Evolutionary conservation across 2,797 vertebrate genomes (phyloP).

Genomic region (Todus mexicanus): DNA sequence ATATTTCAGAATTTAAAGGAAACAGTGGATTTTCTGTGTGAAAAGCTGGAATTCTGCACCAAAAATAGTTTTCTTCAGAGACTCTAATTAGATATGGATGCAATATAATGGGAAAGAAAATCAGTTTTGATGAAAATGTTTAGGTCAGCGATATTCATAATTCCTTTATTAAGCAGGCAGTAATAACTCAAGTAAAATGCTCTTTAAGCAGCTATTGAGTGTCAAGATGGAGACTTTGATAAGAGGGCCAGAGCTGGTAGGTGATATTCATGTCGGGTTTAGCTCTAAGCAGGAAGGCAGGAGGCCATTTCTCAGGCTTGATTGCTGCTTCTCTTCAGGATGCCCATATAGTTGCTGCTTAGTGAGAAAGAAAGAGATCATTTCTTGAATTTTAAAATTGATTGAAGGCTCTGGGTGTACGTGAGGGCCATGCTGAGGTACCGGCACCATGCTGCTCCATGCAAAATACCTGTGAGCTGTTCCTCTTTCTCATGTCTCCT

Average conservation of each 20-base stretch:
- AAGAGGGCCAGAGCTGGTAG: neutral
- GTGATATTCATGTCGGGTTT: neutral
- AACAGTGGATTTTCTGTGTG: neutral
- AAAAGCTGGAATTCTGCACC: neutral
- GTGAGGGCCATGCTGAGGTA: neutral
- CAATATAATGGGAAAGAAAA: neutral
- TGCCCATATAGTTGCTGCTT: neutral
- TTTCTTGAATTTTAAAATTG: conserved; percentile 13
- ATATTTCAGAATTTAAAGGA: neutral
- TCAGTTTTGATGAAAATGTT: neutral
- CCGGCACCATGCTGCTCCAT: neutral
- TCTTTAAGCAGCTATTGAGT: neutral
- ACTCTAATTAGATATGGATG: neutral
- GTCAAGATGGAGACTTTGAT: neutral
- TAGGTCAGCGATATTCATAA: neutral
- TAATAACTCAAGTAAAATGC: neutral
- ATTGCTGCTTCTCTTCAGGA: neutral
- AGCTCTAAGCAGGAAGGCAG: neutral
- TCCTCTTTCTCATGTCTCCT: neutral
- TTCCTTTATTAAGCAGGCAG: neutral
- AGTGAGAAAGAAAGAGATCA: neutral
- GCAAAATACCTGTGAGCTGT: neutral
- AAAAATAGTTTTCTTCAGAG: neutral
- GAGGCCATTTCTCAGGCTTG: neutral
- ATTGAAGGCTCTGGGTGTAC: neutral